Evolutionary conservation across 2,113 vertebrate genomes (phyloP).

Genomic region (Choloepus hoffmanni): DNA sequence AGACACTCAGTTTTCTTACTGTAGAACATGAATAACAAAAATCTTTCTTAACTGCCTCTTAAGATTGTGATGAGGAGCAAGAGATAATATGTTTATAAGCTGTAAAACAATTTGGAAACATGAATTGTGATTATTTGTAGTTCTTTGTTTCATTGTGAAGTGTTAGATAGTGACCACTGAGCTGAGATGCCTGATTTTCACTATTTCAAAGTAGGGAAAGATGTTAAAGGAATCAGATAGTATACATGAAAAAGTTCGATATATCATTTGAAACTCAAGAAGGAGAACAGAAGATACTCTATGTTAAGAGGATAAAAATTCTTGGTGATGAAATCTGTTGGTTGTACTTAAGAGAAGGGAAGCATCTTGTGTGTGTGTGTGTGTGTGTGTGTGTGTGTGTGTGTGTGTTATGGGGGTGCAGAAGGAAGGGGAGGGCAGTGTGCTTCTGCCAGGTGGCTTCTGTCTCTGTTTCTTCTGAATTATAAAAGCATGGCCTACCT

Average conservation of each 20-base stretch:
- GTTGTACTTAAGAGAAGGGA: neutral
- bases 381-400: constrained; percentile 4
- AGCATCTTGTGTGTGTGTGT: neutral
- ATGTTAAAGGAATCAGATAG: neutral
- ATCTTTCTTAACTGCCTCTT: neutral
- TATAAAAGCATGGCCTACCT: constrained; percentile 65
- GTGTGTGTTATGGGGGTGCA: neutral
- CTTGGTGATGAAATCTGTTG: neutral
- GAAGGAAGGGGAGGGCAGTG: rapidly evolving
- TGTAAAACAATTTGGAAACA: neutral
- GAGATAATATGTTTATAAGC: neutral
- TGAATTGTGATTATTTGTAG: neutral
- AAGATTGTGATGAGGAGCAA: neutral
- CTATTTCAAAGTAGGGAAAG: neutral
- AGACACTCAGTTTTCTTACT: neutral
- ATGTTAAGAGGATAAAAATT: constrained; percentile 36
- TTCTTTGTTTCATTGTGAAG: neutral
- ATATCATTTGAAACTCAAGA: neutral
- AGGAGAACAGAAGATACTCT: neutral
- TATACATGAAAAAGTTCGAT: neutral
- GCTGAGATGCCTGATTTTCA: neutral
- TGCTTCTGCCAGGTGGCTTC: constrained; percentile 58
- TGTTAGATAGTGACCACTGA: neutral
- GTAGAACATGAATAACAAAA: neutral
- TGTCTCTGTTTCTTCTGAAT: constrained; percentile 65